Conservation (phyloP, 2,888 invertebrate genomes). For the Loripinus fragilis region DNA sequence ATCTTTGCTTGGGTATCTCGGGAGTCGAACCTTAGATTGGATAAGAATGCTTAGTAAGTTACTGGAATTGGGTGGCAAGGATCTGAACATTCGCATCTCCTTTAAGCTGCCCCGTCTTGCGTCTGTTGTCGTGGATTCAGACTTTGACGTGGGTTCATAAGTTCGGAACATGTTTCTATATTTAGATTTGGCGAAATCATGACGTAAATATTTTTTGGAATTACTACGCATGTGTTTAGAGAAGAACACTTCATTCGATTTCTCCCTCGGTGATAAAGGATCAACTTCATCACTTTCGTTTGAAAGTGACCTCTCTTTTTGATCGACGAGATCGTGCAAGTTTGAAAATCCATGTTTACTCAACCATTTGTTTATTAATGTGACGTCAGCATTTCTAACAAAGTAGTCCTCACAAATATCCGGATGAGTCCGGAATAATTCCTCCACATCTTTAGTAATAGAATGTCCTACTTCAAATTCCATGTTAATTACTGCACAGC, state of each 20-base stretch:
- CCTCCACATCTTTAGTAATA: constrained; percentile 82
- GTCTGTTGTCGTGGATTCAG: constrained; percentile 71
- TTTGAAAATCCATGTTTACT: constrained; percentile 84
- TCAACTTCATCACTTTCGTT: constrained; percentile 63
- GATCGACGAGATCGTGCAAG: constrained; percentile 78
- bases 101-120: constrained; percentile 84
- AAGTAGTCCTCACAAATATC: constrained; percentile 84
- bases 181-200: constrained; percentile 85
- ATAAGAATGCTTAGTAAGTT: constrained; percentile 85
- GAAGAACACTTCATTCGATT: constrained; percentile 70
- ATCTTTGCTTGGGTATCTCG: constrained; percentile 84
- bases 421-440: constrained; percentile 84
- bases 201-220: constrained; percentile 84
- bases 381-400: constrained; percentile 84
- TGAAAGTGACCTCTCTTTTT: constrained; percentile 57
- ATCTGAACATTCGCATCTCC: constrained; percentile 85
- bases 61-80: constrained; percentile 85
- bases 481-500: background rate
- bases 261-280: constrained; percentile 70
- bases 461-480: background rate
- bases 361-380: constrained; percentile 84
- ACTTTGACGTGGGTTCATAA: constrained; percentile 73
- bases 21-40: constrained; percentile 85
- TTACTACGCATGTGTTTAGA: constrained; percentile 79
- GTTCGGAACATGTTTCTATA: constrained; percentile 84